These are phyloP conservation scores for Neuroterus valhalla DNA, from an alignment of 1,140 invertebrate genomes.

Conservation along the genomic window DNA sequence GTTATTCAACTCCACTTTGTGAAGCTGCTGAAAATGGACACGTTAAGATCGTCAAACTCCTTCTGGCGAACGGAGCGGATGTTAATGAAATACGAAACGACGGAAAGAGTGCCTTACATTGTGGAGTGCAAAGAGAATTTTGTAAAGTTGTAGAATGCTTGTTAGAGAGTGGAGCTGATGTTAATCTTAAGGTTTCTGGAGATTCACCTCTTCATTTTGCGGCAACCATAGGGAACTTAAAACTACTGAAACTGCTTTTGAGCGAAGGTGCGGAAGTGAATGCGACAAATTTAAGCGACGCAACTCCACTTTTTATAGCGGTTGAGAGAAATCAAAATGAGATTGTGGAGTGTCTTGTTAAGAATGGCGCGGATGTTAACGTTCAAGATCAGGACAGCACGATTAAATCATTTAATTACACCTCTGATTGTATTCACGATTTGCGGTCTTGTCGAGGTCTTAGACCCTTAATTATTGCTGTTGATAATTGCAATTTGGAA, in stretches of 20 bases:
- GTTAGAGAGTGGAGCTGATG: background rate
- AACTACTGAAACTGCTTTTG: background rate
- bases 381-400: background rate
- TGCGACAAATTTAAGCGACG: background rate
- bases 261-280: background rate
- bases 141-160: background rate
- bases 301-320: background rate
- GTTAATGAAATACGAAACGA: background rate
- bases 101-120: background rate
- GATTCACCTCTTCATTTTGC: background rate
- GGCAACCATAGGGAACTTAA: background rate
- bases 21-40: background rate
- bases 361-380: background rate
- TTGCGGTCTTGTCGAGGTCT: background rate
- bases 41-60: background rate
- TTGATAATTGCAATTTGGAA: background rate
- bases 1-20: background rate
- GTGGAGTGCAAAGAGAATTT: background rate
- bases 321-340: background rate
- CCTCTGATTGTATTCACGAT: background rate
- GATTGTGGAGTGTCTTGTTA: background rate
- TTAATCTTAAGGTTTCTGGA: background rate
- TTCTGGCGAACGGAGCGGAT: background rate
- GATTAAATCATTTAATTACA: conserved; percentile 13
- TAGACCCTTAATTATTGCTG: background rate